A percentile compares a stretch with the other conserved stretches of the same genome.
phyloP scores from a whole-genome alignment of 2,888 invertebrate genomes.

The Troides oblongomaculatus region DNA sequence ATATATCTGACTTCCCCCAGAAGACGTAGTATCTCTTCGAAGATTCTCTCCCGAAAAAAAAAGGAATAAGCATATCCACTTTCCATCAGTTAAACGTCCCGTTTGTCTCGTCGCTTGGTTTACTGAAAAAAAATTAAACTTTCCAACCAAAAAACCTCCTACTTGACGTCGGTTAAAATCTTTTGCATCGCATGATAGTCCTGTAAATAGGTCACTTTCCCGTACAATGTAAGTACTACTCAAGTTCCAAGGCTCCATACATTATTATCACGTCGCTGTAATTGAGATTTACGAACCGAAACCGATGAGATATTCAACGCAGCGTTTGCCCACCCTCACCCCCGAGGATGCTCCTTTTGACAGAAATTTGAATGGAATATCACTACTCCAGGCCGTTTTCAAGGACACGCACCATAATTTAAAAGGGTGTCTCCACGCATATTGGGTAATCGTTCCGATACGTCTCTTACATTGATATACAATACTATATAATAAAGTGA shows the following conservation, averaged over 20 bases:
- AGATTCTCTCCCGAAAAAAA: too few species aligned
- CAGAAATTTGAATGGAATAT: conserved; percentile 13
- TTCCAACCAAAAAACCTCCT: too few species aligned
- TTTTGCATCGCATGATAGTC: not conserved
- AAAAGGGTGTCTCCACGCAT: not conserved
- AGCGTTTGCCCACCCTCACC: not conserved
- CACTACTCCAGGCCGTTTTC: conserved; percentile 11
- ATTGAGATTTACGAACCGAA: conserved; percentile 24
- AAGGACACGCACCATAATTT: conserved; percentile 11
- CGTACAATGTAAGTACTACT: not conserved
- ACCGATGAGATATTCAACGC: conserved; percentile 25
- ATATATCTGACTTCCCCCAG: too few species aligned
- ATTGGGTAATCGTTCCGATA: not conserved
- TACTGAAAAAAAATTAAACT: too few species aligned
- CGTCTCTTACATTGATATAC: too few species aligned
- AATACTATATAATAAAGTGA: too few species aligned
- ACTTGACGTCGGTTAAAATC: too few species aligned
- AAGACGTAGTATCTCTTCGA: too few species aligned
- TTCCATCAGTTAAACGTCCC: too few species aligned
- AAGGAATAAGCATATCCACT: too few species aligned
- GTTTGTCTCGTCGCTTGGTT: too few species aligned
- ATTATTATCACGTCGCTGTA: conserved; percentile 23
- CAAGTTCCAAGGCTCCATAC: conserved; percentile 12
- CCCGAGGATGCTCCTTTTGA: conserved; percentile 17
- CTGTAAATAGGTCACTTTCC: conserved; percentile 1